Evolutionary conservation across 2,113 vertebrate genomes (phyloP).

Genomic region (Gopherus evgoodei): DNA sequence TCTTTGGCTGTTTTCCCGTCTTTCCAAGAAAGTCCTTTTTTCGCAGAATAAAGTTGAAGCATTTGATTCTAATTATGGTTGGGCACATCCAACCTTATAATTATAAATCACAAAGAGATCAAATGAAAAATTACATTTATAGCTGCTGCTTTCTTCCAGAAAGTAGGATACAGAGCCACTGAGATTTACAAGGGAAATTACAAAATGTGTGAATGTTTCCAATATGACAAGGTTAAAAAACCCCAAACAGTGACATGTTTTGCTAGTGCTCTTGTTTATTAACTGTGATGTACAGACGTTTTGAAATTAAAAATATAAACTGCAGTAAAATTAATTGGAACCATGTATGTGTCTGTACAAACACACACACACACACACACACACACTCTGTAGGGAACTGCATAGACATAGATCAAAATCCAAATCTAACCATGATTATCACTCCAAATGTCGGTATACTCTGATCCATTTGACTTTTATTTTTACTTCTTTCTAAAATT

Average conservation of each 20-base stretch:
- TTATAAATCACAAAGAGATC: conserved; percentile 18
- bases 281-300: background rate
- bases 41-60: conserved; percentile 13
- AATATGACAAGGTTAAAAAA: background rate
- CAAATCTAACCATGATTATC: background rate
- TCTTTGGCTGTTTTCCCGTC: background rate
- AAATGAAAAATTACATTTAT: conserved; percentile 34
- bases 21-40: background rate
- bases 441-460: background rate
- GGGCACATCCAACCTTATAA: conserved; percentile 28
- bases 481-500: background rate
- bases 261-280: background rate
- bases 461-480: too few relatives aligned
- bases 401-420: background rate
- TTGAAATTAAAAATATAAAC: background rate
- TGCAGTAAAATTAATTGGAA: background rate
- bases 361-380: rapidly evolving
- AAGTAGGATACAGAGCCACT: background rate
- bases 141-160: background rate
- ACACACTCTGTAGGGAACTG: background rate
- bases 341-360: background rate
- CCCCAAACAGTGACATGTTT: rapidly evolving
- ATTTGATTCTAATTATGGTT: conserved; percentile 74
- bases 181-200: background rate
- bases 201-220: background rate